Evolutionary conservation across 2,888 invertebrate species (phyloP).

Genomic region (Caenorhabditis uteleia): DNA sequence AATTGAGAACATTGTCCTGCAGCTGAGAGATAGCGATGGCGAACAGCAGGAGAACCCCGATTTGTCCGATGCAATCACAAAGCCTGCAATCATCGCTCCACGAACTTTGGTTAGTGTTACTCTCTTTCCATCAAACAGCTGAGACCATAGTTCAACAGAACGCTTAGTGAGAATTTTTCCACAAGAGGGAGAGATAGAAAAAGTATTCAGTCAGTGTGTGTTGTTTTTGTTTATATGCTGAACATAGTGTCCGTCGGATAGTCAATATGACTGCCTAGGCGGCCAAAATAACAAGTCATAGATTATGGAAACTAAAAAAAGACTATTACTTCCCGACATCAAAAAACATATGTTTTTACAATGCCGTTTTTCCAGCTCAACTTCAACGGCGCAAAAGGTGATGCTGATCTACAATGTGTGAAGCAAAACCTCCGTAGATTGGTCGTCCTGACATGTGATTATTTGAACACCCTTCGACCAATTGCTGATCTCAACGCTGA

Average conservation of each 20-base stretch:
- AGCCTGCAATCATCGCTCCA: slow-evolving; percentile 44
- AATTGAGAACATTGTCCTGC: slow-evolving; percentile 61
- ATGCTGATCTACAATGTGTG: slow-evolving; percentile 22
- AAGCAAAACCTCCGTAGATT: slow-evolving; percentile 47
- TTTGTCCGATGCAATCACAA: slow-evolving; percentile 39
- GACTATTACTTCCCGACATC: background rate
- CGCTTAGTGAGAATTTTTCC: too few species aligned
- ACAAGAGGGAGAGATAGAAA: too few species aligned
- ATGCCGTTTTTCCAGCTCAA: slow-evolving; percentile 58
- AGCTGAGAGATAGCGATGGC: slow-evolving; percentile 35
- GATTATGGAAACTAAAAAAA: too few species aligned
- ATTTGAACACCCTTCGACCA: slow-evolving; percentile 66
- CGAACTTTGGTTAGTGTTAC: slow-evolving; percentile 46
- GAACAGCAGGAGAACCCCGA: slow-evolving; percentile 18
- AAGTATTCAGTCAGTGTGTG: too few species aligned
- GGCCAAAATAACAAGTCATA: background rate
- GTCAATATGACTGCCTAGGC: background rate
- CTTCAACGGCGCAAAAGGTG: slow-evolving; percentile 48
- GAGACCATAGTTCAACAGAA: too few species aligned
- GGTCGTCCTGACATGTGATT: slow-evolving; percentile 61
- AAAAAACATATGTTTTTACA: background rate
- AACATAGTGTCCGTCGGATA: background rate
- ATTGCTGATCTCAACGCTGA: slow-evolving; percentile 61
- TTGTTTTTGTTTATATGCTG: slow-evolving; percentile 7
- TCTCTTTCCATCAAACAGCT: too few species aligned